Percentiles rank a stretch among this genome's conserved stretches.
phyloP scores from a whole-genome alignment of 2,888 invertebrate genomes.

The Thumatha senex region DNA sequence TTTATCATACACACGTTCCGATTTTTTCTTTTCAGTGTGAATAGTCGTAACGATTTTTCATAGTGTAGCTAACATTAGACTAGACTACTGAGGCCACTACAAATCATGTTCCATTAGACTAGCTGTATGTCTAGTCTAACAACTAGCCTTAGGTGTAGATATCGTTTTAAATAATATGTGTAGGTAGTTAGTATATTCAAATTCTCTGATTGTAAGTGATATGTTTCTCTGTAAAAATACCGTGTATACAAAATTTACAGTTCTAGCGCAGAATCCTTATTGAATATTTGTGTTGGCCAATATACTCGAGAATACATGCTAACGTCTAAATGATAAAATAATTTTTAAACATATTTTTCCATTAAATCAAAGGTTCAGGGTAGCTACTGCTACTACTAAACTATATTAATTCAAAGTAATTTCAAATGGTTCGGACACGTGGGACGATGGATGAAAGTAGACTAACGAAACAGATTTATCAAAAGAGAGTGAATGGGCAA shows the following conservation, averaged over 20 bases:
- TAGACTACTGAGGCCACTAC: constrained; percentile 40
- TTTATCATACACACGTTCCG: too few relatives aligned
- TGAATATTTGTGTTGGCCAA: not conserved
- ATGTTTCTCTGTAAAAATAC: constrained; percentile 57
- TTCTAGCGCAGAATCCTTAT: not conserved
- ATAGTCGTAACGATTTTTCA: too few relatives aligned
- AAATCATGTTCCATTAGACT: constrained; percentile 66
- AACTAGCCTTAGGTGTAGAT: constrained; percentile 74
- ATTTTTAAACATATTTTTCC: too few relatives aligned
- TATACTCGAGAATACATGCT: not conserved
- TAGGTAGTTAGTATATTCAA: constrained; percentile 80
- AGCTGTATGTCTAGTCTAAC: constrained; percentile 60
- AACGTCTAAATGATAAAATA: not conserved
- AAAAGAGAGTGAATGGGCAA: too few relatives aligned
- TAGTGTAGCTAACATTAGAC: too few relatives aligned
- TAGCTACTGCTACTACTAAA: too few relatives aligned
- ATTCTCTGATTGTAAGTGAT: constrained; percentile 60
- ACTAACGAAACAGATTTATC: too few relatives aligned
- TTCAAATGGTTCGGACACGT: too few relatives aligned
- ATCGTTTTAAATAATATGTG: constrained; percentile 75
- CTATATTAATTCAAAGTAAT: too few relatives aligned
- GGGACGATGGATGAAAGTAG: too few relatives aligned
- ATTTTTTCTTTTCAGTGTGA: too few relatives aligned
- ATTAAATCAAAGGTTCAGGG: too few relatives aligned
- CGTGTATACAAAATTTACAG: constrained; percentile 59